A percentile compares a stretch with the other conserved stretches of the same genome.
Conservation (phyloP, 2,113 vertebrate genomes). For the Clarias batrachus region DNA sequence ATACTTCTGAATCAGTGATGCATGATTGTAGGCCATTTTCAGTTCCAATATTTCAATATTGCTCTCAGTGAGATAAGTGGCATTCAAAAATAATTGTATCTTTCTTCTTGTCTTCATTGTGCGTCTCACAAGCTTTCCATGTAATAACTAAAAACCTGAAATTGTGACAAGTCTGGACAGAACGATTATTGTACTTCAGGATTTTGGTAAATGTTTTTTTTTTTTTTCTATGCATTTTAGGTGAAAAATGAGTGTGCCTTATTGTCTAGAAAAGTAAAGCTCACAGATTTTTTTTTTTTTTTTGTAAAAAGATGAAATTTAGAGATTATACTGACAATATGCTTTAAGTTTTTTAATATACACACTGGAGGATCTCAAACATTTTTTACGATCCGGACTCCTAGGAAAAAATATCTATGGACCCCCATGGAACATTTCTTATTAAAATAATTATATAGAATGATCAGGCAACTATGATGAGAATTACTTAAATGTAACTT, state of each 20-base stretch:
- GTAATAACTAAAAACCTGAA: constrained; percentile 13
- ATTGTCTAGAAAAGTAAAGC: neutral
- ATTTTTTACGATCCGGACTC: neutral
- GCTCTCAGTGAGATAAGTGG: constrained; percentile 5
- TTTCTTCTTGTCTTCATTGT: constrained; percentile 9
- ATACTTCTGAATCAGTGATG: neutral
- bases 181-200: neutral
- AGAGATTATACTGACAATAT: neutral
- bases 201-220: neutral
- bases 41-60: constrained; percentile 7
- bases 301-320: neutral
- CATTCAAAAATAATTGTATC: constrained; percentile 9
- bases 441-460: neutral
- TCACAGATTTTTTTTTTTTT: neutral
- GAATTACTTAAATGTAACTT: neutral
- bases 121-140: neutral
- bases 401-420: neutral
- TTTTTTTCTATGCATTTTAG: neutral
- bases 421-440: neutral
- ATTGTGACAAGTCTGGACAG: constrained; percentile 9
- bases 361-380: neutral
- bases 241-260: neutral
- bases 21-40: neutral
- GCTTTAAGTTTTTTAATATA: neutral
- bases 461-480: neutral